Percentiles rank a stretch among this genome's conserved stretches.
phyloP scores from a whole-genome alignment of 2,113 vertebrate species.

The Zosterops hypoxanthus region DNA sequence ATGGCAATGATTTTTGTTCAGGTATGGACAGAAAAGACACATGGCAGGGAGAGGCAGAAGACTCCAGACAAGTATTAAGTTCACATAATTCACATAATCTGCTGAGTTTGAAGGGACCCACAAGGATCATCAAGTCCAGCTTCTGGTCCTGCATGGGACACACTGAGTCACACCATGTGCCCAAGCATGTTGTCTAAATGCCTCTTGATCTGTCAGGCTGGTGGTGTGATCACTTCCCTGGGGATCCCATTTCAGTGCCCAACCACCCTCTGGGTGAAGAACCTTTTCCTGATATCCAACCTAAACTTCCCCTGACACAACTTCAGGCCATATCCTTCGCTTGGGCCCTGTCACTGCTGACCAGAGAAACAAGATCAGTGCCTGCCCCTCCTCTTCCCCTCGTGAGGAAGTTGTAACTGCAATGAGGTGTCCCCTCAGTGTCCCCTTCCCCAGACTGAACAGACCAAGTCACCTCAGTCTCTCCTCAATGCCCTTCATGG shows the following conservation, averaged over 20 bases:
- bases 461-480: background rate
- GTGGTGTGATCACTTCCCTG: background rate
- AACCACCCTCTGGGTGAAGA: accelerated
- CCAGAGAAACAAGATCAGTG: background rate
- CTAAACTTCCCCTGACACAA: background rate
- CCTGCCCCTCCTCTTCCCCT: background rate
- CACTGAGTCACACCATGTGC: accelerated
- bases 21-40: background rate
- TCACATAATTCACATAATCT: background rate
- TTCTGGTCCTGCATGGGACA: background rate
- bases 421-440: accelerated
- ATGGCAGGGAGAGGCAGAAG: background rate
- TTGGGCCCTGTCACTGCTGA: background rate
- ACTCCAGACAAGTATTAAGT: background rate
- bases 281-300: background rate
- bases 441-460: background rate
- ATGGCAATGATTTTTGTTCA: background rate
- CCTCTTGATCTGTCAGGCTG: background rate
- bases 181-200: background rate
- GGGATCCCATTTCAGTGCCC: background rate
- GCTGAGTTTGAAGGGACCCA: background rate
- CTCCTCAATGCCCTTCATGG: background rate
- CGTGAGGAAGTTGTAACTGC: background rate
- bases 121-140: background rate
- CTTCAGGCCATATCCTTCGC: background rate